Conservation (phyloP, 2,113 vertebrate genomes). For the Xenus cinereus region DNA sequence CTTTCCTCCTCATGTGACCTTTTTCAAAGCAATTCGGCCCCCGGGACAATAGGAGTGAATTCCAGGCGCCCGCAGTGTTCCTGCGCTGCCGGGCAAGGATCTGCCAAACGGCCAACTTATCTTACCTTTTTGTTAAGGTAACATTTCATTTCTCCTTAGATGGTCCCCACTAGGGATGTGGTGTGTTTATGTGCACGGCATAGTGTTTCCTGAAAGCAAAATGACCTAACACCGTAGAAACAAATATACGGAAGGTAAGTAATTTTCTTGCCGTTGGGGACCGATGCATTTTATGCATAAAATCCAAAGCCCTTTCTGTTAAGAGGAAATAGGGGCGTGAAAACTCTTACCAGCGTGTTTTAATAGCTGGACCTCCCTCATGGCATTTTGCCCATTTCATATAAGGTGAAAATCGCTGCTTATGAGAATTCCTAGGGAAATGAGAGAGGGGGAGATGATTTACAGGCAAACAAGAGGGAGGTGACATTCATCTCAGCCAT, state of each 20-base stretch:
- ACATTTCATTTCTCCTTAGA: constrained; percentile 49
- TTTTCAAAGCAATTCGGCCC: constrained; percentile 75
- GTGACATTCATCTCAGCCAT: background rate
- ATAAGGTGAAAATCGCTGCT: background rate
- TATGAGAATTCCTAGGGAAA: background rate
- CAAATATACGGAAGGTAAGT: background rate
- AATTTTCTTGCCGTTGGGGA: background rate
- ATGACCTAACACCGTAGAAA: background rate
- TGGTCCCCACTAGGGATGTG: background rate
- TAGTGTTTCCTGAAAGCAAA: background rate
- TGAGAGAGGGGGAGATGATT: background rate
- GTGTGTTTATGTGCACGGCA: background rate
- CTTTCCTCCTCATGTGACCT: constrained; percentile 79
- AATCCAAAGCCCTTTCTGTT: background rate
- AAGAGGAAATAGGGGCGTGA: background rate
- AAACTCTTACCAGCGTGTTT: background rate
- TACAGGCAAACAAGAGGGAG: background rate
- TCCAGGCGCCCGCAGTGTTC: constrained; percentile 72
- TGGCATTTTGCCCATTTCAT: background rate
- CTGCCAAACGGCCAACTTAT: constrained; percentile 40
- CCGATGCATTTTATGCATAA: background rate
- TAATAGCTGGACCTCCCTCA: background rate
- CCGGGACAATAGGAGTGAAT: constrained; percentile 75
- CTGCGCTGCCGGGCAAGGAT: constrained; percentile 55
- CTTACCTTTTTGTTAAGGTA: constrained; percentile 63